Evolutionary conservation across 1,140 invertebrate species (phyloP).

Genomic region (Danaus melanippus): DNA sequence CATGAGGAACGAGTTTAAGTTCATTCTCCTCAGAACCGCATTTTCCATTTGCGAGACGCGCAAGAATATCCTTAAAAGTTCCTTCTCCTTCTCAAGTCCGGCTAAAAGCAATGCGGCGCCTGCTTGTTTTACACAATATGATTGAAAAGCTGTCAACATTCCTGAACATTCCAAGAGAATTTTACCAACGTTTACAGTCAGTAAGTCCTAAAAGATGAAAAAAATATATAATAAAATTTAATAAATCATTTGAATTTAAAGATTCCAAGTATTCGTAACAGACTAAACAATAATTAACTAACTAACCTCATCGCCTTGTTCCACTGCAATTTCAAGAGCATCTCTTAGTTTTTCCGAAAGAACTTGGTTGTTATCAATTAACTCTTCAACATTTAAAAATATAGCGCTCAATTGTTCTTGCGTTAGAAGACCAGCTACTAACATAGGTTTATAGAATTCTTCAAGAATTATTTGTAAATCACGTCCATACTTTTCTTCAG

Average conservation of each 20-base stretch:
- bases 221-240: constrained; percentile 9
- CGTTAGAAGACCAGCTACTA: constrained; percentile 87
- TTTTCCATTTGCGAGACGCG: constrained; percentile 98
- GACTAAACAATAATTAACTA: constrained; percentile 1
- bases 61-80: constrained; percentile 93
- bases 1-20: constrained; percentile 97
- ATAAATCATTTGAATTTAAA: neutral
- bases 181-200: constrained; percentile 92
- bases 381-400: constrained; percentile 94
- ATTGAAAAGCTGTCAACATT: constrained; percentile 95
- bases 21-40: constrained; percentile 92
- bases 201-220: constrained; percentile 77
- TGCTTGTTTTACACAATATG: constrained; percentile 93
- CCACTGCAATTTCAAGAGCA: constrained; percentile 87
- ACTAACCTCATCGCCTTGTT: constrained; percentile 78
- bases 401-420: constrained; percentile 89
- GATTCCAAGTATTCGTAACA: neutral
- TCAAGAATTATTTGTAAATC: constrained; percentile 93
- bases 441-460: constrained; percentile 95
- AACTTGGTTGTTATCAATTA: constrained; percentile 89
- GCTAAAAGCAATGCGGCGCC: constrained; percentile 90
- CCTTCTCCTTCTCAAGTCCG: constrained; percentile 95
- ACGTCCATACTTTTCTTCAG: constrained; percentile 94
- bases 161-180: constrained; percentile 92
- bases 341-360: constrained; percentile 90